phyloP scores from a whole-genome alignment of 2,113 vertebrate genomes.

The Plestiodon gilberti region DNA sequence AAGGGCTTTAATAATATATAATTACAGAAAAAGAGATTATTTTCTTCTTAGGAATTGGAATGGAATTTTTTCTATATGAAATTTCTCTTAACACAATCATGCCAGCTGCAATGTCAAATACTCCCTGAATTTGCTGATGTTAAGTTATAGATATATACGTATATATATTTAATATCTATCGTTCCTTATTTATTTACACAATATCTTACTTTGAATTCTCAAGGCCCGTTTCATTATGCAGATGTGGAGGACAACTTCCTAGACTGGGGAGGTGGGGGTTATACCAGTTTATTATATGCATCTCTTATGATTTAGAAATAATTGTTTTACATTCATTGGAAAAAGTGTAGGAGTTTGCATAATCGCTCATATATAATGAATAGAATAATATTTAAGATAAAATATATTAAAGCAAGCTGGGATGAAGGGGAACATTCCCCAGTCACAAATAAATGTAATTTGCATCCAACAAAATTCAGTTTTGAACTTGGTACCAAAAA shows the following conservation, averaged over 20 bases:
- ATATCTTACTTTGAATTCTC: neutral
- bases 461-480: neutral
- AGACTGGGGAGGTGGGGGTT: slow-evolving; percentile 9
- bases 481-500: neutral
- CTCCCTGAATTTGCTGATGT: neutral
- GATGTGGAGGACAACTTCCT: neutral
- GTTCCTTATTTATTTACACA: slow-evolving; percentile 31
- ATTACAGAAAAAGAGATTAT: rapidly evolving
- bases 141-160: neutral
- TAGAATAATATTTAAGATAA: rapidly evolving
- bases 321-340: slow-evolving; percentile 12
- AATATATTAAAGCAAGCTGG: neutral
- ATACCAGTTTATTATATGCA: no score
- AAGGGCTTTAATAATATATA: neutral
- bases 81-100: neutral
- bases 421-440: neutral
- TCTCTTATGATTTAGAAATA: slow-evolving; percentile 1
- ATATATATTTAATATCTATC: neutral
- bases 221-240: neutral
- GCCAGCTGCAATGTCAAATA: neutral
- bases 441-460: neutral
- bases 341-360: neutral
- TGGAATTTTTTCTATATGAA: neutral
- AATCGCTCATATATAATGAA: neutral
- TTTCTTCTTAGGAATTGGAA: neutral